Conservation (phyloP, 2,113 vertebrate genomes). For the Pimephales promelas region DNA sequence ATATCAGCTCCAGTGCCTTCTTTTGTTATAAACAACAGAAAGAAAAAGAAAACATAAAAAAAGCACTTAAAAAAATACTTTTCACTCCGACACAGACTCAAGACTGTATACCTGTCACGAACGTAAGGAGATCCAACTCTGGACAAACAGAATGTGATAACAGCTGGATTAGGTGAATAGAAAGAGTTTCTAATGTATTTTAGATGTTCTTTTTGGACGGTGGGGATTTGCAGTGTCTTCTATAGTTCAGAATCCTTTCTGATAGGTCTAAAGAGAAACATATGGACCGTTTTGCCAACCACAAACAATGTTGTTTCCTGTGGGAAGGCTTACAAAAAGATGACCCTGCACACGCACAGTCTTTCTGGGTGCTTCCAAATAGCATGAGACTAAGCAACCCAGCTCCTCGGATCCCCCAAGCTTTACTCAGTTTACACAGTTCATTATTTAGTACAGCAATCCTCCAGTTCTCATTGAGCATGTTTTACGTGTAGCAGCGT, state of each 20-base stretch:
- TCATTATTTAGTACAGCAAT: slow-evolving; percentile 64
- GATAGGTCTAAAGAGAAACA: slow-evolving; percentile 25
- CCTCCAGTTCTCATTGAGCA: slow-evolving; percentile 70
- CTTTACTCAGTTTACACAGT: slow-evolving; percentile 32
- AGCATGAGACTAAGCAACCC: slow-evolving; percentile 41
- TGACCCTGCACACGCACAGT: slow-evolving; percentile 48
- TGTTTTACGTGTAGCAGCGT: slow-evolving; percentile 76
- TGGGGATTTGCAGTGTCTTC: slow-evolving; percentile 17
- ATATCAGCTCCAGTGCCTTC: slow-evolving; percentile 76
- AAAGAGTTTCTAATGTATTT: slow-evolving; percentile 22
- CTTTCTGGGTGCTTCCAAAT: slow-evolving; percentile 49
- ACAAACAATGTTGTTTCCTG: slow-evolving; percentile 53
- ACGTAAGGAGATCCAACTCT: slow-evolving; percentile 54
- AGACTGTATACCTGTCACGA: slow-evolving; percentile 54
- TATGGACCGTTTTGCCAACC: slow-evolving; percentile 42
- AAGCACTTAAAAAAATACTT: slow-evolving; percentile 11
- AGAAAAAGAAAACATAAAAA: slow-evolving; percentile 12
- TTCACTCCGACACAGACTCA: slow-evolving; percentile 54
- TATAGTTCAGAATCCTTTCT: slow-evolving; percentile 7
- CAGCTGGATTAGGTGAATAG: slow-evolving; percentile 41
- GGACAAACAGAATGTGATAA: slow-evolving; percentile 30
- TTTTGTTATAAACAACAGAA: slow-evolving; percentile 45
- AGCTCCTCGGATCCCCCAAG: slow-evolving; percentile 11
- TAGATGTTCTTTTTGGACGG: slow-evolving; percentile 26
- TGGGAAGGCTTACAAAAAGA: slow-evolving; percentile 43